Conservation (phyloP, 2,888 invertebrate genomes). For the Herminia tarsipennalis region DNA sequence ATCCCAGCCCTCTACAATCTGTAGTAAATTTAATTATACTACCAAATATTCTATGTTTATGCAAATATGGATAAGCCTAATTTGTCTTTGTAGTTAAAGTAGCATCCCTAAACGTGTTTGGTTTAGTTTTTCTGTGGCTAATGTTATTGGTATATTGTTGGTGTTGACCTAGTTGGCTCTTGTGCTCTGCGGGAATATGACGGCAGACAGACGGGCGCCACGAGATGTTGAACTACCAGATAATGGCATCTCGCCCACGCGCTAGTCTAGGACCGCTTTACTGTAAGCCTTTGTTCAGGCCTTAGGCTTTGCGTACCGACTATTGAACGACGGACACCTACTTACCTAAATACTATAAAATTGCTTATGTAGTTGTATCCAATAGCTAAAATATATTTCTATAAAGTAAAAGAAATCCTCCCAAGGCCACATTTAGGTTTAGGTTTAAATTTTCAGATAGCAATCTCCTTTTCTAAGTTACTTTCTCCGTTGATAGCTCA, state of each 20-base stretch:
- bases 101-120: conserved; percentile 16
- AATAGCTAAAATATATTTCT: no score
- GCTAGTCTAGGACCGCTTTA: conserved; percentile 18
- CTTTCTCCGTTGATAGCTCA: no score
- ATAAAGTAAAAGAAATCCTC: no score
- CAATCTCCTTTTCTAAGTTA: no score
- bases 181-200: conserved; percentile 55
- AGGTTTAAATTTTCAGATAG: no score
- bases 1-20: background rate
- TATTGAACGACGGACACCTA: no score
- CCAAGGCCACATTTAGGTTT: no score
- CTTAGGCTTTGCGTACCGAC: no score
- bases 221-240: conserved; percentile 42
- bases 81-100: conserved; percentile 1
- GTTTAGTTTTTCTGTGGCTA: conserved; percentile 14
- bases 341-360: no score
- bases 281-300: conserved; percentile 19
- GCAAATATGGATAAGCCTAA: conserved; percentile 4
- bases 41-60: conserved; percentile 3
- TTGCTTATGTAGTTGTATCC: no score
- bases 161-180: conserved; percentile 58
- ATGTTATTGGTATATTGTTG: conserved; percentile 24
- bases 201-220: conserved; percentile 79
- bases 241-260: conserved; percentile 52
- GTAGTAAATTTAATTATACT: conserved; percentile 4